Percentiles rank a stretch among this genome's conserved stretches.
phyloP scores from a whole-genome alignment of 2,113 vertebrate species.

The Colaptes auratus region DNA sequence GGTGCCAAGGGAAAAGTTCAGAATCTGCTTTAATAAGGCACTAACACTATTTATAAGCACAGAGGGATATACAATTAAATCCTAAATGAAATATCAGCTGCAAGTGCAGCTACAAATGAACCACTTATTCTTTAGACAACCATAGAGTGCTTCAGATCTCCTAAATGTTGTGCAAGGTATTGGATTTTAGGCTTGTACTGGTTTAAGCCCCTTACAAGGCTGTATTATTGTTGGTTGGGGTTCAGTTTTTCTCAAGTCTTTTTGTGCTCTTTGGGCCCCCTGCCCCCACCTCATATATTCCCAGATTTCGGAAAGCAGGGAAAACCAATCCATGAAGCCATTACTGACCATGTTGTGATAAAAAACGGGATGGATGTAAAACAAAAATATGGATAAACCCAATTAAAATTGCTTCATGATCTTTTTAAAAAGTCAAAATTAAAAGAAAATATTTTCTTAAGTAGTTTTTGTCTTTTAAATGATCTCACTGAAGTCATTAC shows the following conservation, averaged over 20 bases:
- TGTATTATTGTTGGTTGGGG: not conserved
- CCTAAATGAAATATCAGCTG: constrained; percentile 4
- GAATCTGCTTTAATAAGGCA: constrained; percentile 24
- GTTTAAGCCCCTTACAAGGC: too few species aligned
- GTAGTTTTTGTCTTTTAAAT: not conserved
- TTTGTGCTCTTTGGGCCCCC: not conserved
- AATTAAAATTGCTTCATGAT: not conserved
- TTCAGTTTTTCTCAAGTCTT: not conserved
- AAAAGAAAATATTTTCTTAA: not conserved
- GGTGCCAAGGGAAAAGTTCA: not conserved
- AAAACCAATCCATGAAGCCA: not conserved
- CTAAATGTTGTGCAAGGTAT: not conserved
- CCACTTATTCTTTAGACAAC: not conserved
- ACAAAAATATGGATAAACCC: not conserved
- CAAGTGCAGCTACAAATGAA: constrained; percentile 18
- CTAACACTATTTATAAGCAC: constrained; percentile 14
- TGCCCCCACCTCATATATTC: not conserved
- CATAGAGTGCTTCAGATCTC: not conserved
- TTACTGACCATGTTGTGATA: not conserved
- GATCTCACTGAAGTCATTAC: not conserved
- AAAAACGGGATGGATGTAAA: not conserved
- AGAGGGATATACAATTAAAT: constrained; percentile 3
- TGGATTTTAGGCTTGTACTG: not conserved
- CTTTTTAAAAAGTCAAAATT: not conserved
- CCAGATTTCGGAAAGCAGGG: not conserved